Evolutionary conservation across 2,797 vertebrate genomes (phyloP).

Genomic region (Columba guinea): DNA sequence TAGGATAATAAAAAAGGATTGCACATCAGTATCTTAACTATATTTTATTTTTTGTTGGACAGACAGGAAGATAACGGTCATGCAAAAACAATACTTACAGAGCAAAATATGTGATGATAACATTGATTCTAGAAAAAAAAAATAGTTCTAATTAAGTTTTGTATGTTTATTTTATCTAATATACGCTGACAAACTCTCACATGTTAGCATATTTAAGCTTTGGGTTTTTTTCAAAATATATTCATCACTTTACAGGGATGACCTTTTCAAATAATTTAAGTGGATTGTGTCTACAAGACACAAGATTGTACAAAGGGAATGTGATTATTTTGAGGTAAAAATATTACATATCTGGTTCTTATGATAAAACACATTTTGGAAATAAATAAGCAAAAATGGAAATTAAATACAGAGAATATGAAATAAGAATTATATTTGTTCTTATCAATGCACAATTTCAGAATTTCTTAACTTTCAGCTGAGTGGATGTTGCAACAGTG

Average conservation of each 20-base stretch:
- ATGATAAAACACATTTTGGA: background rate
- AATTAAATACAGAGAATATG: background rate
- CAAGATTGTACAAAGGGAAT: background rate
- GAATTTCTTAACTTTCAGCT: background rate
- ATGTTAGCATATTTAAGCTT: background rate
- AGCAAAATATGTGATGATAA: background rate
- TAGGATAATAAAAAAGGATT: conserved; percentile 1
- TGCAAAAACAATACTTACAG: background rate
- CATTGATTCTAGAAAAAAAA: background rate
- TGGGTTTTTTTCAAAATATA: background rate
- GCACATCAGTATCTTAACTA: background rate
- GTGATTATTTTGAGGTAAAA: background rate
- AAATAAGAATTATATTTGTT: background rate
- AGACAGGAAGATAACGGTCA: background rate
- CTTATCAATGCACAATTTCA: background rate
- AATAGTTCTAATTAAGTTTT: background rate
- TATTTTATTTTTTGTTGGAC: background rate
- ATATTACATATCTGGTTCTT: background rate
- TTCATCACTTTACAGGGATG: background rate
- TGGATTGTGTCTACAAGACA: accelerated
- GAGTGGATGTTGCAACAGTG: background rate
- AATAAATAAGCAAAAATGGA: background rate
- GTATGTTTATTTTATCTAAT: background rate
- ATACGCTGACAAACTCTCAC: background rate
- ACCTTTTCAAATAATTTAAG: background rate